Evolutionary conservation across 2,797 vertebrate genomes (phyloP), one percentile per base, ranked within the genome.

Genomic region (Heteromormyrus szaboi): DNA sequence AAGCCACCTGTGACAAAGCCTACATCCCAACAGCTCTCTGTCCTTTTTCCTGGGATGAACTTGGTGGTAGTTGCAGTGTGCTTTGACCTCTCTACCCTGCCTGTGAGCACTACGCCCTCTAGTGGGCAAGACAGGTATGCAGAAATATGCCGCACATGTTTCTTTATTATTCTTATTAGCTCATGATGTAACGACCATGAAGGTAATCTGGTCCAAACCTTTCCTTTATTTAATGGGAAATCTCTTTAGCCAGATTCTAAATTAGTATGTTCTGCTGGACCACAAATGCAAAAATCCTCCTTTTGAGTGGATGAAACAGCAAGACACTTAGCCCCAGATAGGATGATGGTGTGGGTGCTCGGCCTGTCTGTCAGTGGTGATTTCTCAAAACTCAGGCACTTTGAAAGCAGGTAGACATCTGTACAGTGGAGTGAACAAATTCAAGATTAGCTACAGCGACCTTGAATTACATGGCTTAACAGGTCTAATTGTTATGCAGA

Each of bases 101-200:
- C 88, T 92, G 92, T 92, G 90, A 90, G 90, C 54, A 48, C n/a
- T 29, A 72, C 89, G 90, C 48, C 33, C 89, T 90, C 90, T 88
- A 92, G 88, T 86, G 84, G 92, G 89, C 92, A 90, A 93, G 94
- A 94, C 91, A 92, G 92, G 92, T 87, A 83, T 54, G 88, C 93
- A 93, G 95, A 93, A 94, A 95, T 95, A 95, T 95, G 94, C 95
- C 92, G 95, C 90, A 91, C 90, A 89, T 89, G 89, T 89, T 93
- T 95, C 93, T 93, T 95, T 95, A 94, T 89, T 89, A 85, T 9
- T 92, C 91, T 92, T 93, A 94, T 94, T 93, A 92, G 91, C 89
- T 89, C 50, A 44, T 90, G 90, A 93, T 94, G 95, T 92, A 65
- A 11, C 2, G 91, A 92, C 94, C 94, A 91, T 90, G 89, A 91